Conservation (phyloP, 1,140 invertebrate species). For the Drosophila kurseongensis region DNA sequence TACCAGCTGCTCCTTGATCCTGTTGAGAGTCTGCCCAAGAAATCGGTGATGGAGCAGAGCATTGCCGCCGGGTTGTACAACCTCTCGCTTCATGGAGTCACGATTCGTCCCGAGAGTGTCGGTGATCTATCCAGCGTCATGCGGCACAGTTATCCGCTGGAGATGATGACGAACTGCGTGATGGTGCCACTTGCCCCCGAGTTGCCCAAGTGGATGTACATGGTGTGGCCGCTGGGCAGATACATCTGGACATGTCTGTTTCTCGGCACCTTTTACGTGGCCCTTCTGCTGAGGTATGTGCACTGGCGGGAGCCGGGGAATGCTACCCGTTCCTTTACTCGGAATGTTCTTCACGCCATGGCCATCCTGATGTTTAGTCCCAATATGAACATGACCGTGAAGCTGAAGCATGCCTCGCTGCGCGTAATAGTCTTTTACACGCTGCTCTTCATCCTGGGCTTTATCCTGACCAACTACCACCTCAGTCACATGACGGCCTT, state of each 20-base stretch:
- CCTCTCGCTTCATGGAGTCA: conserved; percentile 56
- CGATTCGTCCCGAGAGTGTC: conserved; percentile 12
- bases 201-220: conserved; percentile 75
- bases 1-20: conserved; percentile 50
- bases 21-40: conserved; percentile 52
- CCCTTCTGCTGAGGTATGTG: conserved; percentile 59
- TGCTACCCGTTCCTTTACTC: conserved; percentile 25
- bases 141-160: conserved; percentile 65
- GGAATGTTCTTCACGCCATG: conserved; percentile 61
- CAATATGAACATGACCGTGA: conserved; percentile 69
- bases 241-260: conserved; percentile 64
- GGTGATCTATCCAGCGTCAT: neutral
- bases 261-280: conserved; percentile 62
- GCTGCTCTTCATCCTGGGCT: conserved; percentile 59
- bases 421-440: conserved; percentile 57
- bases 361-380: conserved; percentile 64
- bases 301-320: conserved; percentile 33
- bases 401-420: conserved; percentile 40
- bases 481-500: conserved; percentile 70
- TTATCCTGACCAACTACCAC: conserved; percentile 71
- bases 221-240: conserved; percentile 72
- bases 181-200: conserved; percentile 78
- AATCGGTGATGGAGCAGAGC: conserved; percentile 28
- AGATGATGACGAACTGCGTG: conserved; percentile 62
- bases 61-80: conserved; percentile 52